Base-by-base conservation (phyloP, 2,113 vertebrate species). In the Melospiza melodia region DNA sequence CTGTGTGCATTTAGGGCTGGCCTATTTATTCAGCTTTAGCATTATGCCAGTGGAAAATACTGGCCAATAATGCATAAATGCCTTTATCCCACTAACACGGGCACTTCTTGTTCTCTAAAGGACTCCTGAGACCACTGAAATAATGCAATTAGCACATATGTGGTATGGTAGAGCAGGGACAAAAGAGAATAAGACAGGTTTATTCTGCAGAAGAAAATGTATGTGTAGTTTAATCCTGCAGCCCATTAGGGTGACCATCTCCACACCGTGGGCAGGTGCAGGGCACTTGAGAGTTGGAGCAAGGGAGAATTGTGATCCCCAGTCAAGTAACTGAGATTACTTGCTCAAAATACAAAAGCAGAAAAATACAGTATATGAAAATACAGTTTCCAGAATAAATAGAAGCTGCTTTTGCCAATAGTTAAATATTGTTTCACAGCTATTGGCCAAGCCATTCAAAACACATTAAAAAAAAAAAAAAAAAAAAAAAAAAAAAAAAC, bases 61-160 rank as follows among this genome's bases (percentile, higher is more conserved):
- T 59, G 46, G 39, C 93, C 83, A 94, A 94, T 91, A 97, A 97
- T 93, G 68, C 63, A 16, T 83, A 95, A 95, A 94, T 87, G 80
- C 65, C 19, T 93, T 76, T 95, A 74, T 95, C 88, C 48, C 67
- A 75, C 49, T 93, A 94, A 92, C 86, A 73, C 3, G 1, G 20
- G 75, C 79, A 61, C 62, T 95, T 74, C 93, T 92, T 89, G 51
- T 88, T 97, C 95, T 81, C 94, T 30, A 6, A 44, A 68, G 86
- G 49, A 54, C 81, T 92, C 93, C 82, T 57, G 94, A 95, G 96
- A 95, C 93, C 52, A 41, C 78, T 62, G 91, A 92, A 96, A 97
- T 84, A 95, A 90, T 73, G 66, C 76, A 95, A 95, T 96, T 97
- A 97, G 90, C 37, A 90, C 77, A 84, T 93, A 95, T 52, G 57